Base-by-base conservation (phyloP, 2,888 invertebrate genomes). In the Acronicta aceris region DNA sequence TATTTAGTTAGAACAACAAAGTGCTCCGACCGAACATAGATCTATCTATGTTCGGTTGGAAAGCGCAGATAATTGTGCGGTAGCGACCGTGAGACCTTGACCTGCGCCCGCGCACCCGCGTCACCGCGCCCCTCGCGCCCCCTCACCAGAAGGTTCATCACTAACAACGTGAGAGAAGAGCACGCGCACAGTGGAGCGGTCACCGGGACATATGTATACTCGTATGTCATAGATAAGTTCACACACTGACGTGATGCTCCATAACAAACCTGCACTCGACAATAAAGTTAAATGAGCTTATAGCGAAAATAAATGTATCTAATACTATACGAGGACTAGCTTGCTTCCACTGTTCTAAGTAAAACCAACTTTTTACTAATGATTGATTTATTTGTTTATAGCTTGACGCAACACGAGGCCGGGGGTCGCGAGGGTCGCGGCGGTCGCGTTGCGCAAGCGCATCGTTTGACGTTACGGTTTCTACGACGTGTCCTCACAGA, bases 21-120 rank as follows among this genome's bases (percentile, higher is more conserved):
- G 43, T 43, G 17, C 5, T 21, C 12, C 12, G n/a, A n/a, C n/a
- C n/a, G n/a, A n/a, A n/a, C n/a, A 43, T 21, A 43, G 17, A 21
- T 21, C 21, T 12, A 21, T 21, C 21, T 12, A 5, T 12, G 33
- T n/a, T 47, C 5, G 16, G 16, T 47, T 47, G 30, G 47, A 47
- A 47, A 47, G 47, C 47, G 47, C 30, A 30, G 1, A 47, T 33
- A 47, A 47, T 47, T 47, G 30, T 12, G 10, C 16, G n/a, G 9
- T 9, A n/a, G 15, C 27, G n/a, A 47, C 16, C 47, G 27, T 30
- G 16, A 8, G 47, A 16, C 47, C 47, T 47, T 33, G 47, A 16
- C 16, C 30, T 15, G 47, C 47, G 30, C 30, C 13, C 45, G 45
- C 45, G 45, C 43, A 25, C 33, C 38, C 38, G n/a, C n/a, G 38